Evolutionary conservation across 2,797 vertebrate genomes (phyloP).

Genomic region (Tolypeutes matacus): DNA sequence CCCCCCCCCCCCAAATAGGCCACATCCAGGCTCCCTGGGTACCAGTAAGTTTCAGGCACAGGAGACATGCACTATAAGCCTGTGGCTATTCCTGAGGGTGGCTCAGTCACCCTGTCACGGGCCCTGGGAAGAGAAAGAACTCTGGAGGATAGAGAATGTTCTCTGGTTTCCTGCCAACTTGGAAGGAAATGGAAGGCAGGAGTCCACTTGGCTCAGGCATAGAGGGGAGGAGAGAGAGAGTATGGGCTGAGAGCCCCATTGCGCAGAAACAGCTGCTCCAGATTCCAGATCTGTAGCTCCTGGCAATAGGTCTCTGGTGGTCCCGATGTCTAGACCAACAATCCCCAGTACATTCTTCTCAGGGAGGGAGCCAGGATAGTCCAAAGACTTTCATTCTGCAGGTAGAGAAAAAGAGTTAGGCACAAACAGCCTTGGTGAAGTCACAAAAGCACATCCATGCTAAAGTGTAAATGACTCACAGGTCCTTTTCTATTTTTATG

Average conservation of each 20-base stretch:
- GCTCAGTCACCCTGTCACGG: background rate
- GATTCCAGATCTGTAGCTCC: background rate
- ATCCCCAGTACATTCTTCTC: background rate
- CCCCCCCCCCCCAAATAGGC: background rate
- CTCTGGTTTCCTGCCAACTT: background rate
- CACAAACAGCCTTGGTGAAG: slow-evolving; percentile 48
- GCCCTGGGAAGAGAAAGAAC: background rate
- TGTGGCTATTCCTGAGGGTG: background rate
- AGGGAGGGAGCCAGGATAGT: background rate
- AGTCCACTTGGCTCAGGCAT: background rate
- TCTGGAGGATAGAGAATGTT: background rate
- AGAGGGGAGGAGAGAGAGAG: background rate
- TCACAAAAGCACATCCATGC: slow-evolving; percentile 41
- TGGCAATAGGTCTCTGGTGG: background rate
- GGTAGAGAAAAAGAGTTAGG: slow-evolving; percentile 22
- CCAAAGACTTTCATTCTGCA: background rate
- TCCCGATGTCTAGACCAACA: background rate
- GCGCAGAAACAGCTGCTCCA: background rate
- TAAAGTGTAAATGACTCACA: slow-evolving; percentile 69
- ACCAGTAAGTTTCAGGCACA: background rate
- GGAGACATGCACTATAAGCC: background rate
- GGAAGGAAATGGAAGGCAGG: background rate
- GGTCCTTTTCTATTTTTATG: slow-evolving; percentile 64
- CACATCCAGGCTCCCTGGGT: background rate
- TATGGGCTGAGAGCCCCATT: background rate